A percentile compares a stretch with the other conserved stretches of the same genome.
Conservation (phyloP, 2,113 vertebrate species). For the Rhegmatorhina hoffmannsi region DNA sequence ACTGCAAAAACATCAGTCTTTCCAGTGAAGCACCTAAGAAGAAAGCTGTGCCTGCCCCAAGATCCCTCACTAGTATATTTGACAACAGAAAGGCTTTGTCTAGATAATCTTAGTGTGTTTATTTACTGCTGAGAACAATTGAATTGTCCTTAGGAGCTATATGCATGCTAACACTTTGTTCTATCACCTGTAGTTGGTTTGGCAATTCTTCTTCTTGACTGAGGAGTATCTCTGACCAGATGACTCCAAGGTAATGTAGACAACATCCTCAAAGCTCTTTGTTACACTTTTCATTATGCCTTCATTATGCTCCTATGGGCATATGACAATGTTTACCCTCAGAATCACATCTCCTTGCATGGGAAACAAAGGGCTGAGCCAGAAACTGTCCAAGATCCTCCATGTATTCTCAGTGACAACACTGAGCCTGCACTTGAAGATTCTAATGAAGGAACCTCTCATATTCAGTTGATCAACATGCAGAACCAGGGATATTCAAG, state of each 20-base stretch:
- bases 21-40: neutral
- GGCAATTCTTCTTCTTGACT: neutral
- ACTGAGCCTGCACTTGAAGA: neutral
- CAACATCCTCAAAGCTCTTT: neutral
- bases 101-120: neutral
- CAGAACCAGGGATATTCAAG: neutral
- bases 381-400: neutral
- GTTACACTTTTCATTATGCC: neutral
- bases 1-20: neutral
- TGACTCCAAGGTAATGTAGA: neutral
- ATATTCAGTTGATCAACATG: rapidly evolving
- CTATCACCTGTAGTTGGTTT: neutral
- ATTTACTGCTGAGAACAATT: neutral
- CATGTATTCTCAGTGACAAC: neutral
- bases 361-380: neutral
- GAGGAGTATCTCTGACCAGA: neutral
- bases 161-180: neutral
- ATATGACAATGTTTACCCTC: neutral
- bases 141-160: neutral
- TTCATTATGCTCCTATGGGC: neutral
- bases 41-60: neutral
- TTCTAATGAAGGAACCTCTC: neutral
- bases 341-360: neutral
- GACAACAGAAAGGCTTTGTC: neutral
- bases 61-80: neutral